Percentiles rank a stretch among this genome's conserved stretches.
These are phyloP conservation scores for Daphoenositta chrysoptera DNA, from an alignment of 2,113 vertebrate species.

Conservation along the genomic window DNA sequence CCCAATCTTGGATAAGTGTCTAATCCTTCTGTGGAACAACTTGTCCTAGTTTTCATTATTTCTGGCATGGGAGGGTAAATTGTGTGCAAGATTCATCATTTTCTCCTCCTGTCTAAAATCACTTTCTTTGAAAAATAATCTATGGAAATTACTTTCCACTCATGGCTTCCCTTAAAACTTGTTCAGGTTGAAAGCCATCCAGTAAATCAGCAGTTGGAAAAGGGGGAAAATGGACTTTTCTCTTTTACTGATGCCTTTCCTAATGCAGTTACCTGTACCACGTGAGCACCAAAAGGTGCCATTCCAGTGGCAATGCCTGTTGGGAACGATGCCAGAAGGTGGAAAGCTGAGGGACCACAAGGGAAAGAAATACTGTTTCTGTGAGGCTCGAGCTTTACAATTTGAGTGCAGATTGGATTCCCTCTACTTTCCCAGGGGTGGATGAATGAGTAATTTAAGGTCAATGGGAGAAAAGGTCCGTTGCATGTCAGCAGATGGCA, in stretches of 20 bases:
- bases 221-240: neutral
- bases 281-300: neutral
- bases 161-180: neutral
- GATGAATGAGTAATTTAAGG: neutral
- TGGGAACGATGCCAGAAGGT: neutral
- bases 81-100: slow-evolving; percentile 24
- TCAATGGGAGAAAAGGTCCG: neutral
- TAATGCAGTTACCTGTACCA: neutral
- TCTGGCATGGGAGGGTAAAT: neutral
- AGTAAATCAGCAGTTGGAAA: neutral
- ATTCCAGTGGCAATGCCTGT: neutral
- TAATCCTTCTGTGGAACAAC: neutral
- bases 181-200: neutral
- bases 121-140: slow-evolving; percentile 20
- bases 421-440: neutral
- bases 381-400: neutral
- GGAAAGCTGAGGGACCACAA: neutral
- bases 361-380: neutral
- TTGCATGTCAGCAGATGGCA: neutral
- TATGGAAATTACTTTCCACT: slow-evolving; percentile 29
- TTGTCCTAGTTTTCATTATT: slow-evolving; percentile 12
- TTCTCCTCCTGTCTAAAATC: neutral
- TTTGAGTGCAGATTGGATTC: neutral
- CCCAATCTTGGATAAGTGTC: neutral
- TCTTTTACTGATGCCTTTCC: neutral